Base-by-base conservation (phyloP, 2,888 invertebrate genomes). In the Drosophila incognita region DNA sequence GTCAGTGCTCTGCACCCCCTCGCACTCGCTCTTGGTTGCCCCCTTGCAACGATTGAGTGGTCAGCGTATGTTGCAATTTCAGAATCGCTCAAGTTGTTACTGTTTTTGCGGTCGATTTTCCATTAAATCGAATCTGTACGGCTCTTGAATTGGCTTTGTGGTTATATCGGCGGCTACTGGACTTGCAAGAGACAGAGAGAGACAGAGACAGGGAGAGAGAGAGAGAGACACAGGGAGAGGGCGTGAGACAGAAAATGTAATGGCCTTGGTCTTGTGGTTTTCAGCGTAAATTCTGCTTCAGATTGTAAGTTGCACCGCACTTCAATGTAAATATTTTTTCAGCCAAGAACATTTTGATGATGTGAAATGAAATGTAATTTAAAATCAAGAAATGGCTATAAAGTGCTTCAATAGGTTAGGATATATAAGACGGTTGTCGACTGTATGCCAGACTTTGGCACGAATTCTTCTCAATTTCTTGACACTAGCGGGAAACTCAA, bases 71-170 rank as follows among this genome's bases (percentile, higher is more conserved):
- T 73, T 84, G 79, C 82, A 79, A 83, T 87, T 87, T 81, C 72
- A 76, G 79, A 86, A 81, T 83, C 86, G 76, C 77, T 81, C 73
- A 86, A 86, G 83, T 79, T 86, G 89, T 81, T 86, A 73, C 87
- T 81, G 82, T 79, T 90, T 67, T 71, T 89, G 90, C 69, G 90
- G 90, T 89, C 78, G 88, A 82, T 83, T 85, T 90, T 87, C 88
- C 88, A 88, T 90, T 90, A 87, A 82, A 87, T 79, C 90, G 88
- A 87, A 82, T 85, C 67, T 79, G 71, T 67, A 74, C 68, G 80
- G 69, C 70, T 70, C 74, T 88, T 59, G 81, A 89, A 87, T 91
- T 90, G 85, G 81, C 82, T 82, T 86, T 90, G 90, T 61, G 91
- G 90, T 87, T 76, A 69, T 74, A 65, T 72, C 53, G 56, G 52